Base-by-base conservation (phyloP, 2,797 vertebrate genomes). In the Megalops cyprinoides region DNA sequence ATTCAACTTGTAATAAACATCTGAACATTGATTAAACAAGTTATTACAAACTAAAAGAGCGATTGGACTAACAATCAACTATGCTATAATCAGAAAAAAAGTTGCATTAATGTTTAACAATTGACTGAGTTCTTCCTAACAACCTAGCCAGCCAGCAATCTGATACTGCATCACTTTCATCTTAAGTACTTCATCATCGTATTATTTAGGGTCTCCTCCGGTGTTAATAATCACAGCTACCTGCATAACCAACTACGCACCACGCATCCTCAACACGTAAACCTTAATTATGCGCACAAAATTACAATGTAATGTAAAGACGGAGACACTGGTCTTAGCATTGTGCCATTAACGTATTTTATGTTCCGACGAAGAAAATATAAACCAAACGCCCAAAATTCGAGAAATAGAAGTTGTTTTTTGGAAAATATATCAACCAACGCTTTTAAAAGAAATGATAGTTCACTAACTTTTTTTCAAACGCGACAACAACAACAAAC, bases 401-500 rank as follows among this genome's bases (percentile, higher is more conserved):
- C 28, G 60, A 15, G 12, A 34, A 34, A 65, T 34, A 65, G 65
- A 31, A 31, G n/a, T n/a, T n/a, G n/a, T n/a, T n/a, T n/a, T n/a
- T 20, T n/a, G 8, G 25, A 31, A 65, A 34, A 65, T 34, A 65
- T 31, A 12, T 31, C 12, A 65, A 65, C 56, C 5, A 34, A 15
- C 15, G 0, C 28, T 34, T 15, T 65, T 34, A 74, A 49, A 28
- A 3, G 28, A 14, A 15, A 37, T 42, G 39, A 80, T 42, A 74
- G 25, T 20, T 18, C 42, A 20, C 55, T 14, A 20, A 60, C 7
- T 9, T 28, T 44, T 74, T 39, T 65, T 62, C 20, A n/a, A n/a
- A 23, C 6, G 14, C 20, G 20, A 37, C 73, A 4, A 3, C 74
- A 42, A 55, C 60, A 81, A 53, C 34, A 71, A 90, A 90, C 84